Base-by-base conservation (phyloP, 2,888 invertebrate species). In the Lithophane ornitopus region DNA sequence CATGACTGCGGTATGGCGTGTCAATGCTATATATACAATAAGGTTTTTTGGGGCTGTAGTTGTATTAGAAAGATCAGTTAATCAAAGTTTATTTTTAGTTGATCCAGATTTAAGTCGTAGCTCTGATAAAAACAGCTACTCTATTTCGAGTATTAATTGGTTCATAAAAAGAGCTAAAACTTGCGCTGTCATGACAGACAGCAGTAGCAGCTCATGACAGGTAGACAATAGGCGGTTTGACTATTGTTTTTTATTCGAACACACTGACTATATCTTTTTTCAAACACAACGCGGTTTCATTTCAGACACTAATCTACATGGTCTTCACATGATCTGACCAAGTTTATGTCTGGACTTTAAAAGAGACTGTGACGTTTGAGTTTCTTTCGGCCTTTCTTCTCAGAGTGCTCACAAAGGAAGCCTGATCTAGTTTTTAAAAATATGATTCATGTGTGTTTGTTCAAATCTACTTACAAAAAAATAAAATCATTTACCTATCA, bases 131-230 rank as follows among this genome's bases (percentile, higher is more conserved):
- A 81, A 81, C 81, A 59, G 74, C 54, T 70, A 68, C 52, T 74
- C 62, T 70, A 82, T 79, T 74, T 69, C 46, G 16, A 68, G 83
- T 79, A 67, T 73, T 74, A 78, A 81, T 81, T 82, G 74, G 79
- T 74, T 79, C 34, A 58, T 66, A 81, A 82, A 82, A 81, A 70
- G 67, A 63, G 62, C 41, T 66, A 9, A 74, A 71, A 74, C n/a
- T 16, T 78, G 78, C 77, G 16, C 9, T 61, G 74, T 85, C 80
- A 79, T 76, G 75, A 39, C 76, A 76, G 67, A 68, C 66, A 67
- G 58, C 19, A 65, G 78, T 72, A 34, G 65, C 52, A 39, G 54
- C 62, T 78, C 69, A 66, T 80, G 73, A 75, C 83, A 66, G 69
- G 41, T 68, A 74, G 74, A 81, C 70, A 81, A 81, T 59, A 63